These are phyloP conservation scores for Pseudorectes ferrugineus DNA, from an alignment of 2,113 vertebrate species.

Conservation along the genomic window DNA sequence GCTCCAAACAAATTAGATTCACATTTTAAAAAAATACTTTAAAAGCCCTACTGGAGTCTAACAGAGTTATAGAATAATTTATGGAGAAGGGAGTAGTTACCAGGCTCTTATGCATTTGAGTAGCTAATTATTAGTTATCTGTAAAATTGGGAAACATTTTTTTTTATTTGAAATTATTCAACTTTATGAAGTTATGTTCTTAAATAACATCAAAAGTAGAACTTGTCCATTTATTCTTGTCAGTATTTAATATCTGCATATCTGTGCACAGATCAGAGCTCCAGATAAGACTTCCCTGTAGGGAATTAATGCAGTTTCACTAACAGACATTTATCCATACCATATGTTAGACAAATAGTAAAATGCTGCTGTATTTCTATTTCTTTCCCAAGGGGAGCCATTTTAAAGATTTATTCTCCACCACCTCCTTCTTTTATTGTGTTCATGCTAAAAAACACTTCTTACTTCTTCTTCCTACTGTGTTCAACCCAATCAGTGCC, in stretches of 20 bases:
- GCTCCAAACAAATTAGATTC: not conserved
- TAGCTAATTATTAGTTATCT: slow-evolving; percentile 2
- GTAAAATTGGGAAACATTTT: not conserved
- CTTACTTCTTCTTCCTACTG: not conserved
- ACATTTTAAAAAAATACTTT: not conserved
- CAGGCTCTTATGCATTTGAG: not conserved
- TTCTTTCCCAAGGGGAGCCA: slow-evolving; percentile 11
- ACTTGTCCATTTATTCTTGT: not conserved
- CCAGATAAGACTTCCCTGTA: not conserved
- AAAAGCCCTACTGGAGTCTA: not conserved
- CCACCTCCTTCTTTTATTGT: not conserved
- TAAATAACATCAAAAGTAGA: not conserved
- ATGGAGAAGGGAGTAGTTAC: not conserved
- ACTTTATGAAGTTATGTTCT: not conserved
- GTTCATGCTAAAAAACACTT: not conserved
- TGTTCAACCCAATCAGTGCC: not conserved
- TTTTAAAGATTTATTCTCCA: slow-evolving; percentile 31
- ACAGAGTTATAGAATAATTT: not conserved
- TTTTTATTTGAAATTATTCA: not conserved
- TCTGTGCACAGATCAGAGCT: not conserved
- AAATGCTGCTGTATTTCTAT: not conserved
- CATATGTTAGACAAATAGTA: not conserved
- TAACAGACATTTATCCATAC: not conserved
- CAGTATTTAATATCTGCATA: not conserved
- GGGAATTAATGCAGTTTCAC: not conserved